phyloP scores from a whole-genome alignment of 2,888 invertebrate species.

The Pseudeuparius sepicola region DNA sequence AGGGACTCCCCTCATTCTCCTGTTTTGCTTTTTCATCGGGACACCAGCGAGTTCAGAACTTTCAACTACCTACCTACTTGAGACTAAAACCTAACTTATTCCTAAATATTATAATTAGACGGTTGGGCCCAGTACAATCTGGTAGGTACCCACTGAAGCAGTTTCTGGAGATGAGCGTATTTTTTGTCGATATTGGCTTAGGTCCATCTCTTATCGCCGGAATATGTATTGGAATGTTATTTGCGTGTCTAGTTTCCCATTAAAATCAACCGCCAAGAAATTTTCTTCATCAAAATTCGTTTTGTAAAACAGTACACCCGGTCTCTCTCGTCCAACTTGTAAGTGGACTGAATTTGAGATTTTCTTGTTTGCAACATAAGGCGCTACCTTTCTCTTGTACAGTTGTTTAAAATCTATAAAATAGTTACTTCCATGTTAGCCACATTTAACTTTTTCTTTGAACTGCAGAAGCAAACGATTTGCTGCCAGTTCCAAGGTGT shows the following conservation, averaged over 20 bases:
- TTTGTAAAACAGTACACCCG: conserved; percentile 2
- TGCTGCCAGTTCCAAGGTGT: conserved; percentile 2
- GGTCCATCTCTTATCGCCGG: conserved; percentile 2
- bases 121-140: neutral
- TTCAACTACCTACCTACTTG: conserved; percentile 8
- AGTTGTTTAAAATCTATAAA: conserved; percentile 2
- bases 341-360: conserved; percentile 3
- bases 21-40: conserved; percentile 7
- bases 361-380: conserved; percentile 2
- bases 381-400: conserved; percentile 2
- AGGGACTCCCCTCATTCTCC: no score
- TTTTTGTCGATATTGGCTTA: conserved; percentile 2
- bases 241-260: conserved; percentile 3
- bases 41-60: conserved; percentile 12
- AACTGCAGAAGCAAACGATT: conserved; percentile 1
- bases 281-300: conserved; percentile 1
- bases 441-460: conserved; percentile 3
- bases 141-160: conserved; percentile 2
- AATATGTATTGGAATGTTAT: conserved; percentile 2
- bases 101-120: neutral
- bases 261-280: conserved; percentile 1
- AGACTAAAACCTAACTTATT: conserved; percentile 2
- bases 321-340: conserved; percentile 1
- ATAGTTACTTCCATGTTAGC: conserved; percentile 2
- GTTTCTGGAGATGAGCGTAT: conserved; percentile 2